Evolutionary conservation across 2,113 vertebrate genomes (phyloP), one percentile per base, ranked within the genome.

Genomic region (Nesoenas mayeri): DNA sequence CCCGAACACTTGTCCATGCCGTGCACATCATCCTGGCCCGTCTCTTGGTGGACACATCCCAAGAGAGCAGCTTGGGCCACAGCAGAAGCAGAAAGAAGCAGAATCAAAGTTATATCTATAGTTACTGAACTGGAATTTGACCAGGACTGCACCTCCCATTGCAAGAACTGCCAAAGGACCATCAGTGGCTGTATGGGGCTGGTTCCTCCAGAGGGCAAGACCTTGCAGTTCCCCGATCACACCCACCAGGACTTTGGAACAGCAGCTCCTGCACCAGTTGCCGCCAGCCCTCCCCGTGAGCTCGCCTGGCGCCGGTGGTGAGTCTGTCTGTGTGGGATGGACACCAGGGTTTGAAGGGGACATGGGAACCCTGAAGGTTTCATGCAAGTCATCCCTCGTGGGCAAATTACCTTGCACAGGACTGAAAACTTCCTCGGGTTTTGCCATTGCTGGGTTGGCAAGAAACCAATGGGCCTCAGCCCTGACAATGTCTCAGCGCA

Each of bases 221-320:
- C 64, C 64, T 93, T 11, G 4, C 4, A n/a, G 62, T 12, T n/a
- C 50, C 75, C 64, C 5, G 61, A 72, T 79, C 70, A 93, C 91
- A 91, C 89, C 91, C 91, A 47, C 61, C 11, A 1, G 92, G 90
- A 94, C 92, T 96, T 96, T 82, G 89, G 80, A 92, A 91, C 69
- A 67, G 73, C 87, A 82, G 78, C 32, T 92, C n/a, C 20, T 51
- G 79, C 32, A 44, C 14, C 9, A 7, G 61, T 26, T 90, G 56
- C 73, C 32, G 11, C 32, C 40, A 16, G 21, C 22, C 40, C 31
- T 34, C 28, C 50, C 58, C 15, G 0, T 1, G 0, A 31, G 31
- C 51, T 44, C 4, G 0, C 62, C 44, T 34, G 34, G 48, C 57
- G 44, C 44, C 25, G 3, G 6, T 5, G 42, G 20, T 13, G 80